A percentile compares a stretch with the other conserved stretches of the same genome.
Evolutionary conservation across 2,888 invertebrate species (phyloP).

Genomic region (Helobdella robusta): DNA sequence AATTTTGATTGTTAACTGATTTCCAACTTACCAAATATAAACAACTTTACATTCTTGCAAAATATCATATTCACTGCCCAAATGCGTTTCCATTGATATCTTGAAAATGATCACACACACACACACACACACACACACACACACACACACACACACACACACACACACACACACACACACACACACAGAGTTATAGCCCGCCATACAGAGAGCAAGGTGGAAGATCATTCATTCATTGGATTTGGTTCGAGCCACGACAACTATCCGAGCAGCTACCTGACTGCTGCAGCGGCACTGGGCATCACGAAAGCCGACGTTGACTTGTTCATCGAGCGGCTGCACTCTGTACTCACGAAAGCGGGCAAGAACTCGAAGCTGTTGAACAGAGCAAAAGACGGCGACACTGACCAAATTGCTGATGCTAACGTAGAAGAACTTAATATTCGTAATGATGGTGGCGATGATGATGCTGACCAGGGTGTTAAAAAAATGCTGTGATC

Average conservation of each 20-base stretch:
- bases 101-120: no score
- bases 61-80: not conserved
- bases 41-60: not conserved
- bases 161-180: no score
- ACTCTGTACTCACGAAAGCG: conserved; percentile 55
- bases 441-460: no score
- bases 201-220: conserved; percentile 38
- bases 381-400: not conserved
- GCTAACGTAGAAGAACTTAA: no score
- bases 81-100: no score
- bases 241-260: conserved; percentile 63
- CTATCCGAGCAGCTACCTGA: conserved; percentile 60
- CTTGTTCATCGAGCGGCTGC: conserved; percentile 59
- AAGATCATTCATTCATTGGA: conserved; percentile 50
- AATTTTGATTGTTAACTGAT: not conserved
- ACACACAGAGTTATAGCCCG: conserved; percentile 48
- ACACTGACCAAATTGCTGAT: not conserved
- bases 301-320: conserved; percentile 62
- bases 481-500: no score
- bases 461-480: no score
- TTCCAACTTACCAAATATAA: not conserved
- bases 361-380: not conserved
- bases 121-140: no score
- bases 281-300: conserved; percentile 65
- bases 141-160: no score